These are phyloP conservation scores for Bubo scandiacus DNA, from an alignment of 2,113 vertebrate genomes.

Conservation along the genomic window DNA sequence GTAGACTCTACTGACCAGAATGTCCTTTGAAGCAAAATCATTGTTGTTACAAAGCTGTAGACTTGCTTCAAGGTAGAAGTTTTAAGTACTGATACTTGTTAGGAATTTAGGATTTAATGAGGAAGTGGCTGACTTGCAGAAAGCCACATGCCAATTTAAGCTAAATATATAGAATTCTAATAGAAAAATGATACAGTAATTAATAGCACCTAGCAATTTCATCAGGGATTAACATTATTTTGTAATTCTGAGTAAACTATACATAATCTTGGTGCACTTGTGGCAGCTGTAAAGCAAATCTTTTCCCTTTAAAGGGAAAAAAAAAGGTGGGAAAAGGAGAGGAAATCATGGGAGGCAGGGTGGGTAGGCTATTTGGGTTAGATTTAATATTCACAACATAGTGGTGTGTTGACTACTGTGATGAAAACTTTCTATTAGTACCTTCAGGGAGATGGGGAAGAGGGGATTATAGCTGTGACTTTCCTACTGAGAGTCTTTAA, in stretches of 20 bases:
- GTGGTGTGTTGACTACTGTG: not conserved
- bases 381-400: not conserved
- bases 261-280: not conserved
- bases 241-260: not conserved
- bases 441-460: not conserved
- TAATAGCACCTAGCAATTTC: not conserved
- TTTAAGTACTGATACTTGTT: not conserved
- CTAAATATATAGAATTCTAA: not conserved
- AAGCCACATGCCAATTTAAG: not conserved
- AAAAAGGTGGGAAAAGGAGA: not conserved
- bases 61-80: not conserved
- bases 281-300: not conserved
- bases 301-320: not conserved
- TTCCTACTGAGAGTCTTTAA: constrained; percentile 22
- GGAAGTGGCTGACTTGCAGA: not conserved
- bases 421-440: not conserved
- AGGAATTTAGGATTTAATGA: not conserved
- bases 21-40: constrained; percentile 33
- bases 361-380: not conserved
- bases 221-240: not conserved
- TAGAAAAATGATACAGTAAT: not conserved
- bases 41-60: constrained; percentile 3
- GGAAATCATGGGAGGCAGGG: not conserved
- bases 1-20: constrained; percentile 26
- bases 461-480: constrained; percentile 5